Conservation (phyloP, 1,140 invertebrate genomes). For the Pararge aegeria region DNA sequence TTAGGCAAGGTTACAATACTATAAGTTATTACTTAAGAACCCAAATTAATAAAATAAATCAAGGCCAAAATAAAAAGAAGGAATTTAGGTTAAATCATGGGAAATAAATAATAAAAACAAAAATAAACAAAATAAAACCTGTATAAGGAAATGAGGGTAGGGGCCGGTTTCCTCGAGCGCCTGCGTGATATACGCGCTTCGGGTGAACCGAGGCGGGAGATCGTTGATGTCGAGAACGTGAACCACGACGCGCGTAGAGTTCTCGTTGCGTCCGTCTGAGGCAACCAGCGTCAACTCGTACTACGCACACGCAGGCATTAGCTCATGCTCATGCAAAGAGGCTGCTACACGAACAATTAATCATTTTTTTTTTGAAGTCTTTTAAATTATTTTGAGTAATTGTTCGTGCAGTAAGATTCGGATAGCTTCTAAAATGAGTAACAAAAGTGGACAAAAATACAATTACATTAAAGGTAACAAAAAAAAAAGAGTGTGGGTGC, state of each 20-base stretch:
- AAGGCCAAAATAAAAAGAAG: background rate
- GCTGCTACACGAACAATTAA: conserved; percentile 20
- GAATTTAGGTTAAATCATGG: background rate
- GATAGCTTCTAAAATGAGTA: conserved; percentile 2
- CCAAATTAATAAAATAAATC: background rate
- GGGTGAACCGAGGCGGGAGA: conserved; percentile 88
- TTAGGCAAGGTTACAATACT: too few species aligned
- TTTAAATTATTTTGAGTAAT: background rate
- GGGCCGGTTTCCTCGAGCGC: conserved; percentile 74
- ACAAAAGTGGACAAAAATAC: background rate
- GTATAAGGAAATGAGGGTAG: conserved; percentile 69
- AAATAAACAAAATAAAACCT: conserved; percentile 70
- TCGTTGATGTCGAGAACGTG: conserved; percentile 91
- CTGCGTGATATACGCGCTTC: conserved; percentile 83
- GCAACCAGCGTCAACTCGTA: conserved; percentile 93
- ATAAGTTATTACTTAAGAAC: background rate
- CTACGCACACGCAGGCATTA: conserved; percentile 79
- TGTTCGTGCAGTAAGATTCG: background rate
- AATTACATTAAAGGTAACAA: background rate
- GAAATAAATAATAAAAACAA: conserved; percentile 38
- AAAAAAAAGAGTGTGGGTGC: background rate
- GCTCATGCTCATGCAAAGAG: conserved; percentile 64
- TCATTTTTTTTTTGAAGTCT: too few species aligned
- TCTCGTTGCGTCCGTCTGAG: conserved; percentile 92
- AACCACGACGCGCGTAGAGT: conserved; percentile 88